Conservation (phyloP, 1,140 invertebrate species). For the Euura lappo region DNA sequence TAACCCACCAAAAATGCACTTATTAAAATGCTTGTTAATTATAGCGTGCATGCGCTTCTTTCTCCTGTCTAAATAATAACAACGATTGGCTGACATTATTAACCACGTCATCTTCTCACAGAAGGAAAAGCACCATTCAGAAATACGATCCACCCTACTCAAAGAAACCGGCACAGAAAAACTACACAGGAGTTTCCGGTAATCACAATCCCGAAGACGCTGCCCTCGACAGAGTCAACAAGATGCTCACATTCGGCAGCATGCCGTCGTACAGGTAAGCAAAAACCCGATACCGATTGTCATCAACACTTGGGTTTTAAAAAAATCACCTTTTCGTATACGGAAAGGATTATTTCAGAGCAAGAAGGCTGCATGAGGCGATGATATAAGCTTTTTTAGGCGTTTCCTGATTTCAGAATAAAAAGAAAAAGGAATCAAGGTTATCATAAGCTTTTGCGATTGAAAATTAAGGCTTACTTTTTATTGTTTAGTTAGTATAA, state of each 20-base stretch:
- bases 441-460: too few relatives aligned
- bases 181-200: conserved; percentile 65
- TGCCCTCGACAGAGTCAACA: conserved; percentile 77
- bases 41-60: conserved; percentile 48
- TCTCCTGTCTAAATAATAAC: conserved; percentile 18
- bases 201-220: conserved; percentile 70
- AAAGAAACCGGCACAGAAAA: conserved; percentile 81
- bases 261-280: conserved; percentile 83
- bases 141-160: conserved; percentile 86
- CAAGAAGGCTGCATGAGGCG: background rate
- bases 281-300: background rate
- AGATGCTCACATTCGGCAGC: conserved; percentile 79
- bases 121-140: conserved; percentile 86
- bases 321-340: background rate
- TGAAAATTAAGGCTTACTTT: too few relatives aligned
- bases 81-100: conserved; percentile 5
- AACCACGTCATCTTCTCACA: conserved; percentile 38
- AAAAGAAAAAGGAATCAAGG: too few relatives aligned
- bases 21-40: conserved; percentile 16
- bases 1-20: conserved; percentile 3
- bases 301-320: background rate
- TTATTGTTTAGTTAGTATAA: too few relatives aligned
- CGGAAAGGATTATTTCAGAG: background rate
- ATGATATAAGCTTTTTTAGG: background rate
- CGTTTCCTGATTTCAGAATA: too few relatives aligned